Percentiles rank a stretch among this genome's conserved stretches.
These are phyloP conservation scores for Chaenocephalus aceratus DNA, from an alignment of 2,113 vertebrate species.

Conservation along the genomic window DNA sequence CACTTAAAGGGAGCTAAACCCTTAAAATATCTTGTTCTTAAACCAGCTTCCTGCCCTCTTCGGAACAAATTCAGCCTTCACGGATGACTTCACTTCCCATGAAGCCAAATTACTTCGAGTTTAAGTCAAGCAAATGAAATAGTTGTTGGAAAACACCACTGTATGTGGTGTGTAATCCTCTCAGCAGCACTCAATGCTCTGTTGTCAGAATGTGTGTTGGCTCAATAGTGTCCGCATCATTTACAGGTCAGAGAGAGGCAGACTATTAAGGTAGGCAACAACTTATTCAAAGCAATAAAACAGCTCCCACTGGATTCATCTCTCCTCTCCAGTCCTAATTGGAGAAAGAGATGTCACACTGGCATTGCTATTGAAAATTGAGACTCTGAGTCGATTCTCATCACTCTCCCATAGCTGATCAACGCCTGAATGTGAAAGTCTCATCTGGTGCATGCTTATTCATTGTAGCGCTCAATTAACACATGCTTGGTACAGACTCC, in stretches of 20 bases:
- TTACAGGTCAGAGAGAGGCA: constrained; percentile 67
- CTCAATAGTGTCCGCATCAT: constrained; percentile 46
- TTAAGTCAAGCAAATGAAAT: constrained; percentile 36
- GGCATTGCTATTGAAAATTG: constrained; percentile 78
- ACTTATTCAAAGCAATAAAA: constrained; percentile 66
- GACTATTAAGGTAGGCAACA: constrained; percentile 69
- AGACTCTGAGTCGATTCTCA: constrained; percentile 76
- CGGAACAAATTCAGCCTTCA: constrained; percentile 5
- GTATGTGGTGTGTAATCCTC: constrained; percentile 47
- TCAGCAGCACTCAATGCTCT: constrained; percentile 31
- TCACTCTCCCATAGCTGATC: constrained; percentile 72
- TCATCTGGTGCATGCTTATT: constrained; percentile 73
- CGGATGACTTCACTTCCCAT: not conserved
- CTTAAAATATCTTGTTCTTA: constrained; percentile 5
- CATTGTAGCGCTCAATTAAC: constrained; percentile 73
- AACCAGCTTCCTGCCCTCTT: not conserved
- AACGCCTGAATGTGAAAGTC: constrained; percentile 48
- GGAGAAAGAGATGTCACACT: constrained; percentile 70
- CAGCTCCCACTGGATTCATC: constrained; percentile 68
- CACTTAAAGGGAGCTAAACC: not conserved
- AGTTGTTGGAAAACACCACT: constrained; percentile 35
- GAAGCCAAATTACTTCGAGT: constrained; percentile 20
- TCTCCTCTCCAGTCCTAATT: constrained; percentile 67
- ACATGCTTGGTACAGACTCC: constrained; percentile 47
- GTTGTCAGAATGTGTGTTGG: constrained; percentile 32